A percentile compares a stretch with the other conserved stretches of the same genome.
These are phyloP conservation scores for Leptinotarsa peninsularis DNA, from an alignment of 2,888 invertebrate species.

Conservation along the genomic window DNA sequence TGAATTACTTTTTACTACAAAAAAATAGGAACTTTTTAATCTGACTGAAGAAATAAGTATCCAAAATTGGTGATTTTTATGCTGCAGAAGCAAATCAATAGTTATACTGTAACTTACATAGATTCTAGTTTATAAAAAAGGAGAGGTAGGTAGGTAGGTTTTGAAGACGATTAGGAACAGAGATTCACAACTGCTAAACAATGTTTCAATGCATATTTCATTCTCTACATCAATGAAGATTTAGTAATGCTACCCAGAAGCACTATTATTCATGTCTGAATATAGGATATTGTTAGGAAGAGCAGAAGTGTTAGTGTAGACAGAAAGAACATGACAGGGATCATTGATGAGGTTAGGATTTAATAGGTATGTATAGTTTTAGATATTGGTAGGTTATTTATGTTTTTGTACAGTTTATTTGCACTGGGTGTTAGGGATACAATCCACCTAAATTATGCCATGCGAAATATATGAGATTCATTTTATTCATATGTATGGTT, in stretches of 20 bases:
- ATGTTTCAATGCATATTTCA: slow-evolving; percentile 10
- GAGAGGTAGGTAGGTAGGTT: no score
- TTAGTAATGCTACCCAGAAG: slow-evolving; percentile 30
- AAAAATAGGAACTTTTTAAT: no score
- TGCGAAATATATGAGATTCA: no score
- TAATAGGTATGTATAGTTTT: slow-evolving; percentile 52
- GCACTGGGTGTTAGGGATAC: background rate
- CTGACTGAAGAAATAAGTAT: no score
- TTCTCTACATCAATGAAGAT: slow-evolving; percentile 24
- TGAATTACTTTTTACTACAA: no score
- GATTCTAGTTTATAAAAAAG: no score
- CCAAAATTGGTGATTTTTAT: no score
- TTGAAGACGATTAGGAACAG: background rate
- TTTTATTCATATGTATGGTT: no score
- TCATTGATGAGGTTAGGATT: slow-evolving; percentile 41
- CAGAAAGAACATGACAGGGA: slow-evolving; percentile 42
- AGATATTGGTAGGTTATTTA: slow-evolving; percentile 16
- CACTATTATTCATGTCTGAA: slow-evolving; percentile 46
- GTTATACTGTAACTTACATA: no score
- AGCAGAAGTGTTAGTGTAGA: slow-evolving; percentile 41
- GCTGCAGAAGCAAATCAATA: no score
- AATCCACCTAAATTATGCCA: background rate
- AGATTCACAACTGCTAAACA: background rate
- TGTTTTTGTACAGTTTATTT: slow-evolving; percentile 10
- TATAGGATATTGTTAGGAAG: slow-evolving; percentile 45